phyloP scores from a whole-genome alignment of 2,113 vertebrate genomes.

The Anguilla japonica region DNA sequence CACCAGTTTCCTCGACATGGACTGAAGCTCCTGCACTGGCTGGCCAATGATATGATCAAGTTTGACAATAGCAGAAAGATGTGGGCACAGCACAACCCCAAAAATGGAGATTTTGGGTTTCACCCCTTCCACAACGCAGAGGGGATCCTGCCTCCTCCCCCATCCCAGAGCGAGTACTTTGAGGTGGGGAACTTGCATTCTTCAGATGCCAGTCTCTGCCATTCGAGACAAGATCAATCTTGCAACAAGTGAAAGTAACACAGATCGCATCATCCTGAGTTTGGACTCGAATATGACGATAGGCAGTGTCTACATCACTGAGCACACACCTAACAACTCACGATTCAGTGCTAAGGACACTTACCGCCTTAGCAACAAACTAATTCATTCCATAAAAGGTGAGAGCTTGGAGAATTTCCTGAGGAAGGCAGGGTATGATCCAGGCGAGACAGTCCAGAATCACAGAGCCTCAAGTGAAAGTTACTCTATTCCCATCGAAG shows the following conservation, averaged over 20 bases:
- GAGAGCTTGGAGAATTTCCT: too few relatives aligned
- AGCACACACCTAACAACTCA: background rate
- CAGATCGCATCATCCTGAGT: conserved; percentile 20
- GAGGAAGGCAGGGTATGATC: too few relatives aligned
- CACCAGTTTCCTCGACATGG: conserved; percentile 18
- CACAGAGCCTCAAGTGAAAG: too few relatives aligned
- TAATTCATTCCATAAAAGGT: too few relatives aligned
- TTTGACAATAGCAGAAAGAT: background rate
- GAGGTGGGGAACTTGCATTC: conserved; percentile 25
- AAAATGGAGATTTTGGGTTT: background rate
- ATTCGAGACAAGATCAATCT: background rate
- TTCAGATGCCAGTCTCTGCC: background rate
- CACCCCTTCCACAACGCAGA: conserved; percentile 9
- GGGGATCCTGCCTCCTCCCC: background rate
- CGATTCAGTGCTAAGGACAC: background rate
- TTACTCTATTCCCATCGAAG: too few relatives aligned
- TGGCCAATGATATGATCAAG: background rate
- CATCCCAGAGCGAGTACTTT: too few relatives aligned
- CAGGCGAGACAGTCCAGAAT: too few relatives aligned
- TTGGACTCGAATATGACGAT: background rate
- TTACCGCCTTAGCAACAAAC: conserved; percentile 6
- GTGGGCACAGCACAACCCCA: background rate
- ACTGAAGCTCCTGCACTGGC: conserved; percentile 28
- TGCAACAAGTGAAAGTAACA: background rate
- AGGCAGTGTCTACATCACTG: conserved; percentile 13